Evolutionary conservation across 2,113 vertebrate genomes (phyloP).

Genomic region (Leptodactylus fuscus): DNA sequence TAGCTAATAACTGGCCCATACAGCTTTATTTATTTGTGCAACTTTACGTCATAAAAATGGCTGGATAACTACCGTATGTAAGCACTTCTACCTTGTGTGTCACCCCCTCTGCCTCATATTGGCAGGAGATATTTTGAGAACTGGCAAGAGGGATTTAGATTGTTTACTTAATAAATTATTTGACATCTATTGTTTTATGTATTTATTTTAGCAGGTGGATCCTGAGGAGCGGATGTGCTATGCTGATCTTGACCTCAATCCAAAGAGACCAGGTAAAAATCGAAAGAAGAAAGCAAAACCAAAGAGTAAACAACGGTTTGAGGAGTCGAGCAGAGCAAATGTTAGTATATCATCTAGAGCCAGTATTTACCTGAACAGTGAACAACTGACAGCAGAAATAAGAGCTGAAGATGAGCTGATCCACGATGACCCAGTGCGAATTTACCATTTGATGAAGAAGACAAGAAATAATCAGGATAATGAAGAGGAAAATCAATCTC

Average conservation of each 20-base stretch:
- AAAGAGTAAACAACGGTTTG: not conserved
- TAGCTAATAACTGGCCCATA: too few relatives aligned
- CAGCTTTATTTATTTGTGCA: too few relatives aligned
- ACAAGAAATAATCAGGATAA: conserved; percentile 21
- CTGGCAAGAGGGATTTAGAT: too few relatives aligned
- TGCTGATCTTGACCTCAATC: conserved; percentile 42
- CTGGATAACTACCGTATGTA: too few relatives aligned
- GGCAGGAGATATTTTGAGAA: too few relatives aligned
- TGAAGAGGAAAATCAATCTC: conserved; percentile 10
- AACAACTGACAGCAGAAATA: conserved; percentile 33
- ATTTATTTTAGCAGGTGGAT: conserved; percentile 20
- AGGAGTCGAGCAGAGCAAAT: not conserved
- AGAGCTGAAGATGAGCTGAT: conserved; percentile 24
- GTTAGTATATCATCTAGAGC: conserved; percentile 1
- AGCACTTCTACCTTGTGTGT: too few relatives aligned
- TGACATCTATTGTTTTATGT: not conserved
- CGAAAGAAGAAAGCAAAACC: conserved; percentile 28
- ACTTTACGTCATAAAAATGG: too few relatives aligned
- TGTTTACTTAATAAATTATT: not conserved
- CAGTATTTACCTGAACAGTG: conserved; percentile 51
- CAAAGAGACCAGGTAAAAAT: conserved; percentile 41
- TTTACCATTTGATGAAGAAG: conserved; percentile 36
- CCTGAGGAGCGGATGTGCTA: conserved; percentile 41
- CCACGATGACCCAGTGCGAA: conserved; percentile 34
- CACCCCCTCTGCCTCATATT: too few relatives aligned